A percentile compares a stretch with the other conserved stretches of the same genome.
Evolutionary conservation across 2,797 vertebrate genomes (phyloP).

Genomic region (Myotis findleyi): DNA sequence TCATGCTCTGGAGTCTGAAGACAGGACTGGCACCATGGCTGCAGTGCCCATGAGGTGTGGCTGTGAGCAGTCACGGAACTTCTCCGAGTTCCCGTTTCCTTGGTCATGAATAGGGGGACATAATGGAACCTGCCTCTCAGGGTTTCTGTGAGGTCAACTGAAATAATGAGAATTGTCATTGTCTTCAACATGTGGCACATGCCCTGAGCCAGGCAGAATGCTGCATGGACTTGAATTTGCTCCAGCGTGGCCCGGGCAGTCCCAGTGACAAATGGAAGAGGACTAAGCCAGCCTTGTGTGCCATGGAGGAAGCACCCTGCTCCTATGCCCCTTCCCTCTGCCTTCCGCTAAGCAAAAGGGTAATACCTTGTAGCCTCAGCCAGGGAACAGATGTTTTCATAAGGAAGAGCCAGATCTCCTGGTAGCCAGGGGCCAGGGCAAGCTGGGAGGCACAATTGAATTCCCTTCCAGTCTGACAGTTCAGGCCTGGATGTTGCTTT

Average conservation of each 20-base stretch:
- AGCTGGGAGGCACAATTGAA: constrained; percentile 69
- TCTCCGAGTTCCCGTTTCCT: not conserved
- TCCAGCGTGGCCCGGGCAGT: not conserved
- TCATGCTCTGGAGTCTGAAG: not conserved
- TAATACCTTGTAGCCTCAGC: not conserved
- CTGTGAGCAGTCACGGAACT: not conserved
- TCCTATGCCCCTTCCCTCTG: not conserved
- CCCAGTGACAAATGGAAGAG: constrained; percentile 34
- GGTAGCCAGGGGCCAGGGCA: constrained; percentile 67
- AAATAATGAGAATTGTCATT: not conserved
- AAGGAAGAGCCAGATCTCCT: constrained; percentile 25
- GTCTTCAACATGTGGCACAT: not conserved
- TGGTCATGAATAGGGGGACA: not conserved
- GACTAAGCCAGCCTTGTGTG: not conserved
- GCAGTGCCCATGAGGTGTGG: not conserved
- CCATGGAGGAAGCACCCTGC: not conserved
- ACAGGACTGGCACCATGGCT: not conserved
- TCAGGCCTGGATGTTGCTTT: constrained; percentile 77
- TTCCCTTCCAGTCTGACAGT: constrained; percentile 75
- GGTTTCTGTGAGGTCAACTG: not conserved
- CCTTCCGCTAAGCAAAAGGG: not conserved
- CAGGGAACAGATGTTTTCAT: constrained; percentile 67
- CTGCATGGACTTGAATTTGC: constrained; percentile 7
- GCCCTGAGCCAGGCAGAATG: rapidly evolving
- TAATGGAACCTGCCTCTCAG: not conserved